phyloP scores from a whole-genome alignment of 2,797 vertebrate genomes.

The Melanotaenia boesemani region DNA sequence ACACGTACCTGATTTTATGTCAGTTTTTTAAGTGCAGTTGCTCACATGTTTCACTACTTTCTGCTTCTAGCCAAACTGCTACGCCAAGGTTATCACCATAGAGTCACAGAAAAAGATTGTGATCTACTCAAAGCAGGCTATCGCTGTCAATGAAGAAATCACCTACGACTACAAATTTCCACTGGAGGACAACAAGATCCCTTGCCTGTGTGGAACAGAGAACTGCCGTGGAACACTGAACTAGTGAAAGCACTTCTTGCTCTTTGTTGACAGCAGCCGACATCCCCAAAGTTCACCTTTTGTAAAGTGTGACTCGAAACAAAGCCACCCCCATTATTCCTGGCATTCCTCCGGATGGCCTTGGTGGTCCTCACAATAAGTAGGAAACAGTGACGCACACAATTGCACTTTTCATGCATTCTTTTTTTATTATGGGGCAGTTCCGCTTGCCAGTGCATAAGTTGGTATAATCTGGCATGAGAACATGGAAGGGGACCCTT shows the following conservation, averaged over 20 bases:
- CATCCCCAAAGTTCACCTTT: not conserved
- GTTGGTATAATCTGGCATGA: constrained; percentile 27
- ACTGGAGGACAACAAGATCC: constrained; percentile 95
- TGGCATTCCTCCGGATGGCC: not conserved
- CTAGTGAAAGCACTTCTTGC: constrained; percentile 69
- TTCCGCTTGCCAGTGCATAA: constrained; percentile 34
- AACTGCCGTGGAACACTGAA: constrained; percentile 94
- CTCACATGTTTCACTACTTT: not conserved
- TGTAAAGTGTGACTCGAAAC: constrained; percentile 21
- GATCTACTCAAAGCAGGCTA: constrained; percentile 95
- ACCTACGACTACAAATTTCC: constrained; percentile 98
- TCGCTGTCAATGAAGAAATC: constrained; percentile 93
- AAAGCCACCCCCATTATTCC: not conserved
- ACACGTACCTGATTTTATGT: rapidly evolving
- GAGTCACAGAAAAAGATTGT: constrained; percentile 97
- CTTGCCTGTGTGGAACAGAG: constrained; percentile 93
- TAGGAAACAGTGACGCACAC: constrained; percentile 63
- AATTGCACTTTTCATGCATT: constrained; percentile 70
- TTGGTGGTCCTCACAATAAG: constrained; percentile 37
- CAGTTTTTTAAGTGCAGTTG: not conserved
- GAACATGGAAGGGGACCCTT: constrained; percentile 9
- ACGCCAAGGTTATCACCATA: constrained; percentile 96
- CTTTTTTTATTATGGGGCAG: constrained; percentile 45
- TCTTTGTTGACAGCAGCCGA: constrained; percentile 10
- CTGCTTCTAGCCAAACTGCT: constrained; percentile 89